These are phyloP conservation scores for Clarias gariepinus DNA, from an alignment of 2,113 vertebrate species.

Conservation along the genomic window DNA sequence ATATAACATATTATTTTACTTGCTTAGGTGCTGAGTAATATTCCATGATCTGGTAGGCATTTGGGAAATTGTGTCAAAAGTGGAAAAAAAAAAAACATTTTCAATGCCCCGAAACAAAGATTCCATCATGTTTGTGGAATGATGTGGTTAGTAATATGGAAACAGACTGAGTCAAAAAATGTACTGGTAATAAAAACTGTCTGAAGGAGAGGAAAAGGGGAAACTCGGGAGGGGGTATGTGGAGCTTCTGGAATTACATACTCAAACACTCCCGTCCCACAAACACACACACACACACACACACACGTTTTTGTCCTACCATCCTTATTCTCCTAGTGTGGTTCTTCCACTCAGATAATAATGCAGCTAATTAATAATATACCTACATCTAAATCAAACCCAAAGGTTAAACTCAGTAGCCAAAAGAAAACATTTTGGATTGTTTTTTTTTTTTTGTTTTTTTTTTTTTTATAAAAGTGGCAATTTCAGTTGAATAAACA, in stretches of 20 bases:
- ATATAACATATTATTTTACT: constrained; percentile 35
- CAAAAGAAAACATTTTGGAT: not conserved
- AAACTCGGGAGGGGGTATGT: constrained; percentile 65
- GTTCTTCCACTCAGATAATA: not conserved
- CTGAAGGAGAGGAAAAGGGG: constrained; percentile 64
- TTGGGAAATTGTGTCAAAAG: constrained; percentile 68
- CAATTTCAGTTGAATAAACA: not conserved
- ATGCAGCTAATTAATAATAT: not conserved
- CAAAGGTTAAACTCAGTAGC: not conserved
- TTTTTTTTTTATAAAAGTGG: not conserved
- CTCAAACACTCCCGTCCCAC: constrained; percentile 32
- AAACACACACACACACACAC: constrained; percentile 11
- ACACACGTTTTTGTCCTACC: constrained; percentile 26
- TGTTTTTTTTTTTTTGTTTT: not conserved
- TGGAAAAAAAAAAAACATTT: constrained; percentile 57
- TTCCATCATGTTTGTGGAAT: constrained; percentile 82
- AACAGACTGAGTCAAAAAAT: constrained; percentile 71
- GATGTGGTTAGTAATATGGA: constrained; percentile 76
- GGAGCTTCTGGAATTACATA: constrained; percentile 52
- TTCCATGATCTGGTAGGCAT: constrained; percentile 62
- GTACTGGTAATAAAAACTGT: constrained; percentile 72
- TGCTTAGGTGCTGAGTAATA: constrained; percentile 59
- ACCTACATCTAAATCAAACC: not conserved
- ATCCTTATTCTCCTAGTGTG: not conserved
- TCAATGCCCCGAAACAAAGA: constrained; percentile 69